Evolutionary conservation across 2,888 invertebrate species (phyloP), one percentile per base, ranked within the genome.

Genomic region (Phytoseiulus persimilis): DNA sequence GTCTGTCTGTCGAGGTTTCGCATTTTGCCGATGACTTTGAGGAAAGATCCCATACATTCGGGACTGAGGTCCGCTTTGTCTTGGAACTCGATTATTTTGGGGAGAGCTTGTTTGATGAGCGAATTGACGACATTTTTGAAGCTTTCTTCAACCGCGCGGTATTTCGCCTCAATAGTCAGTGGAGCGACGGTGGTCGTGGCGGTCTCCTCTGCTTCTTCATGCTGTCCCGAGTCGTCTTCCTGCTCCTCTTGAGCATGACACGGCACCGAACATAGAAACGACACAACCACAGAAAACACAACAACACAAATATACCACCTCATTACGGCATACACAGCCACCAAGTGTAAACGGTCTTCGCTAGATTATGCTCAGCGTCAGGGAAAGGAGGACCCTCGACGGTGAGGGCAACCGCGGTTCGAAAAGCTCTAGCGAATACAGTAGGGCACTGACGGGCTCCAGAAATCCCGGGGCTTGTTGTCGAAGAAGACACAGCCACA

Each of bases 21-120:
- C 87, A 87, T 87, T 31, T 87, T 87, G n/a, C 32, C 87, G 32
- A 87, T 87, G 31, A 87, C 31, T n/a, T 87, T 87, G 33, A 87
- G 87, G 32, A 87, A 87, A 6, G 87, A 87, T 11, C 87, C 87
- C 87, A 87, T 87, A 33, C 87, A 87, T 6, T n/a, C 87, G 32
- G 87, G 39, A 32, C 28, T 28, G n/a, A 87, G 87, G 28, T 87
- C 87, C 33, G 87, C 87, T 5, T 87, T 87, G 33, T 87, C 45
- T 33, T 33, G 45, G 39, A 45, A 33, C 87, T 87, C 87, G n/a
- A 87, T 23, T 6, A 87, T 31, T n/a, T 87, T 33, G 0, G 87
- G 87, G 28, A 87, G 33, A 32, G 87, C 87, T 33, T 45, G 87
- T 31, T 87, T 87, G 39, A 87, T n/a, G 32, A 87, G 18, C 0